Conservation (phyloP, 2,888 invertebrate genomes). For the Entomobrya multifasciata region DNA sequence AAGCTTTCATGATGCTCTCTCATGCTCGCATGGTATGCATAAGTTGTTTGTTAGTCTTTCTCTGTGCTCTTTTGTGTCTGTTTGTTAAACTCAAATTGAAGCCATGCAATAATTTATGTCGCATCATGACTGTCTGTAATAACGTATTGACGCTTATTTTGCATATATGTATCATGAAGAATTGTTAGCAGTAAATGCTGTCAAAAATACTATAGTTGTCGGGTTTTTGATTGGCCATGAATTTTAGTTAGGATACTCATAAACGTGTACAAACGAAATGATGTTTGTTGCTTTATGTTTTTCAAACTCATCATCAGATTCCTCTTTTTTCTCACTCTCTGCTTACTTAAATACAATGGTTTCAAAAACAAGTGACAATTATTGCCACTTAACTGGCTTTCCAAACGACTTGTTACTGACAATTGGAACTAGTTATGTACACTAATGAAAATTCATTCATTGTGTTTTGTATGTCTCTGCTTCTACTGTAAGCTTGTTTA, state of each 20-base stretch:
- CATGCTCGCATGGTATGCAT: too few relatives aligned
- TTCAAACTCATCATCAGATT: background rate
- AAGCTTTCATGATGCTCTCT: constrained; percentile 22
- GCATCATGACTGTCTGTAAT: constrained; percentile 9
- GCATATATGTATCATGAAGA: background rate
- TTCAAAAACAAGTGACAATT: constrained; percentile 54
- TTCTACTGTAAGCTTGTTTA: background rate
- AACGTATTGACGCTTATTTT: constrained; percentile 8
- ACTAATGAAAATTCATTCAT: constrained; percentile 67
- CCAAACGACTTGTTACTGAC: constrained; percentile 62
- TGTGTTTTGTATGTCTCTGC: background rate
- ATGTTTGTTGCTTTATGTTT: background rate
- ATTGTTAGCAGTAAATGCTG: background rate
- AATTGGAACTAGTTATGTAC: constrained; percentile 57
- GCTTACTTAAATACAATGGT: constrained; percentile 26
- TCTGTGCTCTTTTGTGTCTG: background rate
- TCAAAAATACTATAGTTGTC: constrained; percentile 33
- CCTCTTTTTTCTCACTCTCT: background rate
- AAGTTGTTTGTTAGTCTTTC: too few relatives aligned
- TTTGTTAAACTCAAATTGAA: constrained; percentile 21
- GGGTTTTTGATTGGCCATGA: constrained; percentile 36
- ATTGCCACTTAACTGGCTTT: constrained; percentile 44
- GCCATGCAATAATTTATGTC: too few relatives aligned
- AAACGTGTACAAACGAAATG: background rate
- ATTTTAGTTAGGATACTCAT: constrained; percentile 10